Evolutionary conservation across 1,140 invertebrate genomes (phyloP), one percentile per base, ranked within the genome.

Genomic region (Pinna nobilis): DNA sequence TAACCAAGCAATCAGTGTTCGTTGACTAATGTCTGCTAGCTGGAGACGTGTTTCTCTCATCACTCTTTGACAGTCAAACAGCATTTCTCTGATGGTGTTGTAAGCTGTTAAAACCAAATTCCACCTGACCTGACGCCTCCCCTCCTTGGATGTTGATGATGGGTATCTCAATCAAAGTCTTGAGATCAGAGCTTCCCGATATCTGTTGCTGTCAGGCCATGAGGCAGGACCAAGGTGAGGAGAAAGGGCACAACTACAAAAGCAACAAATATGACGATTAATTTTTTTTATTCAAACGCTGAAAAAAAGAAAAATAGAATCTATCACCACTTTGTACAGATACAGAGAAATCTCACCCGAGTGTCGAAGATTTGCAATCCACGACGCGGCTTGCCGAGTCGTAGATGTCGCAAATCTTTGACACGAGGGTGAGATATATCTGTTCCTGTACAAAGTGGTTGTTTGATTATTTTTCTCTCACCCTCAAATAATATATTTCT

Each of bases 1-100:
- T 13, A 50, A 66, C 63, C 63, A 66, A n/a, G 18, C 18, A 1
- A 13, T 66, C 25, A 66, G 47, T 25, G 63, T 50, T 32, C 33
- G n/a, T 3, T 53, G 30, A 28, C 53, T 71, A 35, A 71, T 39
- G n/a, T 51, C 69, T 35, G 44, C 28, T 23, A 51, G 69, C 32
- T 71, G 69, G 2, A 71, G n/a, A 9, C 37, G 35, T n/a, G 57
- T 71, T 13, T 71, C 30, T 11, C 5, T 15, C 69, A 71, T 50
- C 13, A 71, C 25, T 20, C 25, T 33, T 1, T 5, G 15, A 37
- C 41, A 18, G 18, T 53, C 28, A 23, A 71, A 32, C 7, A 63
- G 28, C 39, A 37, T 61, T 7, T 71, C 44, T 18, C 55, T 15
- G 13, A 60, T 61, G 23, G 0, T 33, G 18, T 50, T 59, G 41